Base-by-base conservation (phyloP, 2,888 invertebrate genomes). In the Stenoptilia bipunctidactyla region DNA sequence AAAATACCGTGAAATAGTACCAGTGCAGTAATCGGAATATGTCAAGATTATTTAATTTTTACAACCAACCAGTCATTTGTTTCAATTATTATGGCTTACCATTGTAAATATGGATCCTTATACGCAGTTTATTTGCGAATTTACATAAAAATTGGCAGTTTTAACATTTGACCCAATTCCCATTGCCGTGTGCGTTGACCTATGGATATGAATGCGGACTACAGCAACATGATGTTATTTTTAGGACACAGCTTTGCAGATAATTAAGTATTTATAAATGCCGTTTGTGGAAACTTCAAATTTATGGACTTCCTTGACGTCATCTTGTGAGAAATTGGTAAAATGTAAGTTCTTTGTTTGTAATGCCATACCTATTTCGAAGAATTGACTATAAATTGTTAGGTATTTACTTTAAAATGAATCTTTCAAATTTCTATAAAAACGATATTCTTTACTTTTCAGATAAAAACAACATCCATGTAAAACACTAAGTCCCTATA, bases 231-330 rank as follows among this genome's bases (percentile, higher is more conserved):
- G 61, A 71, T 73, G 80, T 74, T 82, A 82, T 82, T 80, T 82
- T 77, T 82, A 80, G 76, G 66, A 69, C 68, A 72, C 66, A 70
- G 76, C 73, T 76, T 76, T 79, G 83, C 80, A 76, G 80, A 72
- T 79, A 74, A 69, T 77, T 80, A 80, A 79, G 68, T 75, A 82
- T 79, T 76, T 73, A 77, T 80, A 75, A 60, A 74, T 71, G 66
- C 61, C 61, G 61, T 69, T 65, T 60, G 63, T 58, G 61, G 61
- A 60, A 64, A 55, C 20, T 5, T 20, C 10, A 2, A 30, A 30
- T 47, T 48, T 50, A 44, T 45, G 47, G 37, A 40, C 37, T 35
- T 34, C 41, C 41, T 45, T 46, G 34, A 12, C n/a, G 49, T 51
- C 55, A 61, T 55, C 58, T 56, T 52, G 51, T 55, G 50, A 59